Evolutionary conservation across 2,113 vertebrate genomes (phyloP).

Genomic region (Pycnonotus jocosus): DNA sequence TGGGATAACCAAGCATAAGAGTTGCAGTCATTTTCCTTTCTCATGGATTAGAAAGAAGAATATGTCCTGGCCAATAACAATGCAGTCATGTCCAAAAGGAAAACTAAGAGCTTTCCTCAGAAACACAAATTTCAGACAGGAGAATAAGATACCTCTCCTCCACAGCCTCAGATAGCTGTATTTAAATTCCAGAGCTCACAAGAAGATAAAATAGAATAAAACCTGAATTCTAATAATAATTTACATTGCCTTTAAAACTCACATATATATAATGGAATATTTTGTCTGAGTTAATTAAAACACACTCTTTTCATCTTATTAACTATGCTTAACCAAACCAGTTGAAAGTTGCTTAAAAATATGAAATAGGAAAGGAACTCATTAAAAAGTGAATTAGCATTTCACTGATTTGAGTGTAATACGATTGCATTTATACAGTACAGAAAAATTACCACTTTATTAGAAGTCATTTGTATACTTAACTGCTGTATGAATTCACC

Average conservation of each 20-base stretch:
- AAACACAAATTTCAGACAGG: not conserved
- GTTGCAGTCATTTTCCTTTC: not conserved
- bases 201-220: not conserved
- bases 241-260: not conserved
- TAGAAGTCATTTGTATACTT: constrained; percentile 42
- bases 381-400: constrained; percentile 53
- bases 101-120: not conserved
- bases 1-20: not conserved
- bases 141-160: not conserved
- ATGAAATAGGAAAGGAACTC: constrained; percentile 32
- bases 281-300: constrained; percentile 48
- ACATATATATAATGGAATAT: not conserved
- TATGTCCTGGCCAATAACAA: not conserved
- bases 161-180: not conserved
- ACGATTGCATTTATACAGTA: constrained; percentile 36
- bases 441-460: constrained; percentile 45
- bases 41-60: not conserved
- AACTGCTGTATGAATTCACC: constrained; percentile 15
- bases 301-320: not conserved
- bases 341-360: constrained; percentile 42
- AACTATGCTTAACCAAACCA: constrained; percentile 27
- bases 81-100: not conserved
- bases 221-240: not conserved
- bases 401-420: constrained; percentile 46
- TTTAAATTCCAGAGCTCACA: not conserved